Conservation (phyloP, 2,888 invertebrate species). For the Eupithecia centaureata region DNA sequence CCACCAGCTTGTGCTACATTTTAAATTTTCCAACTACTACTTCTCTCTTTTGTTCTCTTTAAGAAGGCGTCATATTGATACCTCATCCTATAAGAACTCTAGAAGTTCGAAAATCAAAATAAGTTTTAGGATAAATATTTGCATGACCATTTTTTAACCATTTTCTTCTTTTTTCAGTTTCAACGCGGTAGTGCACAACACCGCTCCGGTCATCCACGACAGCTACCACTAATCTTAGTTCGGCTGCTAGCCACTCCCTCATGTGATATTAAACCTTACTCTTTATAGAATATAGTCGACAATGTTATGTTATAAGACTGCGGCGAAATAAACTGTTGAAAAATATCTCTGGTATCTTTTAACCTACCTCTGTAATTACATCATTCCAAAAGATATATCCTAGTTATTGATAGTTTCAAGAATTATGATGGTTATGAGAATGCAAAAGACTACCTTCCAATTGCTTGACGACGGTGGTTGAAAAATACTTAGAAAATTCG, state of each 20-base stretch:
- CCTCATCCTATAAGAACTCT: no score
- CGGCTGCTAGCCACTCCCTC: conserved; percentile 58
- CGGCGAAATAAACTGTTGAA: conserved; percentile 81
- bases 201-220: conserved; percentile 75
- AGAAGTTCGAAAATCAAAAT: no score
- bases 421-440: no score
- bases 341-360: conserved; percentile 44
- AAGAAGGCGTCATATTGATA: no score
- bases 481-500: no score
- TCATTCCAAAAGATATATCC: no score
- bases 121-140: neutral
- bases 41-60: no score
- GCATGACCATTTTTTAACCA: neutral
- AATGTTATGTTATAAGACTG: conserved; percentile 78
- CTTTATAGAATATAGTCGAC: conserved; percentile 79
- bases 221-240: conserved; percentile 67
- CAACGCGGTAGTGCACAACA: conserved; percentile 82
- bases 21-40: no score
- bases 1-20: no score
- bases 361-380: conserved; percentile 14
- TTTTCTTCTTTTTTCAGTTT: conserved; percentile 65
- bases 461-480: no score
- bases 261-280: conserved; percentile 82
- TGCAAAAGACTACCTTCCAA: no score
- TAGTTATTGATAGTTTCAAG: no score